Evolutionary conservation across 2,797 vertebrate genomes (phyloP).

Genomic region (Sebastes reedi): DNA sequence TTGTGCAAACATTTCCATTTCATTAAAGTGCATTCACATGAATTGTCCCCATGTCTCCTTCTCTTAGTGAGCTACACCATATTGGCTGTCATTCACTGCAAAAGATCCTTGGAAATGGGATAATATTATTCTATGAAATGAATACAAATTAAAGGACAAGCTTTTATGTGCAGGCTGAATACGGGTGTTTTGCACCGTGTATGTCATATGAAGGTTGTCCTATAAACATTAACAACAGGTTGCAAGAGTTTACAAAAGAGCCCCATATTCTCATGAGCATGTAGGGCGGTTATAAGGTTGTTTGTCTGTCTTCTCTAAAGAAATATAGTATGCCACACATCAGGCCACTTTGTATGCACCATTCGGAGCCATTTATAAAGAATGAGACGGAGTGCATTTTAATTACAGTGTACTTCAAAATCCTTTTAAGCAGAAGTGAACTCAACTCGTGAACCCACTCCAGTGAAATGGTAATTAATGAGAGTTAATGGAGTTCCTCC

Average conservation of each 20-base stretch:
- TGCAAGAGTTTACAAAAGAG: neutral
- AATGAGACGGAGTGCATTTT: constrained; percentile 67
- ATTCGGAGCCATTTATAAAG: constrained; percentile 49
- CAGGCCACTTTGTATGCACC: constrained; percentile 35
- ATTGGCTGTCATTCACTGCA: neutral
- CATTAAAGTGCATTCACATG: neutral
- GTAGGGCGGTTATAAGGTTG: neutral
- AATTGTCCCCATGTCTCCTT: neutral
- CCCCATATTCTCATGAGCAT: neutral
- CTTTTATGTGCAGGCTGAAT: neutral
- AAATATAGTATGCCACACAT: constrained; percentile 26
- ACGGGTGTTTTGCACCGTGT: neutral
- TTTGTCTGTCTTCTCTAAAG: neutral
- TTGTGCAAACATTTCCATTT: neutral
- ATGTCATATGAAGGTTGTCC: neutral
- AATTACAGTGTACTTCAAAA: constrained; percentile 72
- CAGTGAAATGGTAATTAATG: constrained; percentile 65
- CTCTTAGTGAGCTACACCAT: neutral
- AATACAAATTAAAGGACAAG: neutral
- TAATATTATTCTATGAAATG: neutral
- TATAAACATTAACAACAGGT: neutral
- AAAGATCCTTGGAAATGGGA: neutral
- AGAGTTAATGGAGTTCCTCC: constrained; percentile 57
- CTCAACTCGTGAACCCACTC: constrained; percentile 68
- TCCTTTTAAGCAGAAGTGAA: constrained; percentile 71